Percentiles rank a stretch among this genome's conserved stretches.
These are phyloP conservation scores for Sakesphorus luctuosus DNA, from an alignment of 2,113 vertebrate genomes.

Conservation along the genomic window DNA sequence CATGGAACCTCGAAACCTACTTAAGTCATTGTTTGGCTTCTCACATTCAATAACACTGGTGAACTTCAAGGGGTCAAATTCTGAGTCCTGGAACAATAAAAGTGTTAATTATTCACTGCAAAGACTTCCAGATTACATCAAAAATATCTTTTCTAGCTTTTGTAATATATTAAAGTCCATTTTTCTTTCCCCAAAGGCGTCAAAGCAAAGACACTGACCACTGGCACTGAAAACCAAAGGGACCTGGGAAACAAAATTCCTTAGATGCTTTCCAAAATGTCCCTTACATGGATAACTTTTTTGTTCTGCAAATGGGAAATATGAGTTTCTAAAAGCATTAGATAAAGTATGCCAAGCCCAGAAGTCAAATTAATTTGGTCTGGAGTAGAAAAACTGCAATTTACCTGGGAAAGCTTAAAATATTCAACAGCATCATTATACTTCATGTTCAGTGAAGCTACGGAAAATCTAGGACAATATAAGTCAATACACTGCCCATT, in stretches of 20 bases:
- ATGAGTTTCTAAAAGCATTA: neutral
- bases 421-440: neutral
- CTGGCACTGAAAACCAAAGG: neutral
- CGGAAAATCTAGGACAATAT: neutral
- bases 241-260: neutral
- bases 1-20: slow-evolving; percentile 94
- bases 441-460: neutral
- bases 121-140: neutral
- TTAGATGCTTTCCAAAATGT: neutral
- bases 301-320: neutral
- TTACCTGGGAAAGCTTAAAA: neutral
- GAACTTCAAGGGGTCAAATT: slow-evolving; percentile 93
- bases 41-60: slow-evolving; percentile 95
- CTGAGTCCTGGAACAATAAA: slow-evolving; percentile 85
- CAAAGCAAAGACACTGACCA: neutral
- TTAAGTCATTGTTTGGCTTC: slow-evolving; percentile 96
- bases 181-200: neutral
- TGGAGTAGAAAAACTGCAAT: neutral
- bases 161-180: neutral
- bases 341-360: neutral
- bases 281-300: neutral
- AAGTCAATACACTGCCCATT: slow-evolving; percentile 4
- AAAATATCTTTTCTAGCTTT: neutral
- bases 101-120: neutral
- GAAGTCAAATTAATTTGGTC: neutral